Evolutionary conservation across 2,797 vertebrate genomes (phyloP), one percentile per base, ranked within the genome.

Genomic region (Peromyscus melanophrys): DNA sequence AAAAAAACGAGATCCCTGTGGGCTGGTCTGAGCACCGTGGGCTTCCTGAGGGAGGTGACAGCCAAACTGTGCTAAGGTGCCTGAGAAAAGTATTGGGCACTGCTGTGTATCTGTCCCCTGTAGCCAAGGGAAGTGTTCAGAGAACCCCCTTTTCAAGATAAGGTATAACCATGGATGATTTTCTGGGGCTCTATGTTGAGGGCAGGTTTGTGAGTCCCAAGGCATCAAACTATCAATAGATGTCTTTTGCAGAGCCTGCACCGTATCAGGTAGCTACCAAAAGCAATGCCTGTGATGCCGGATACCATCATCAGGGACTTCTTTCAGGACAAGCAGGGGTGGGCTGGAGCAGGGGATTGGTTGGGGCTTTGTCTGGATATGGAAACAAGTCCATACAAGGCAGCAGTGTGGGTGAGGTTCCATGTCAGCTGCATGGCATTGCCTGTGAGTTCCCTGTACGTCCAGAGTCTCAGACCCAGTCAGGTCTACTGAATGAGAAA

Each of bases 191-290:
- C 63, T 75, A 49, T 86, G 52, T 57, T 52, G 29, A 89, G 85
- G 61, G 76, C 61, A 37, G 25, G 31, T 55, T 65, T 95, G 59
- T 82, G 82, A 96, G 92, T 92, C 69, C 65, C 29, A 84, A 69
- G 69, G 94, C 83, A 65, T 46, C 29, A 69, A 89, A 82, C 77
- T 81, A 73, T 81, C 93, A 83, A 87, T 9, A 80, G 57, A 71
- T 93, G 77, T 92, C 80, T 95, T 92, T 94, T 63, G 92, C 90
- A 89, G 77, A 96, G 61, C 86, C 86, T 4, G 13, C 1, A 12
- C 63, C 65, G 29, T 12, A 83, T 61, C 75, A 31, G 1, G 43
- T 40, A 71, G 87, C 43, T 85, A 43, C 63, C 52, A 65, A 76
- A 92, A 92, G 80, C 25, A 21, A 76, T 46, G 87, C 52, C 29